A percentile compares a stretch with the other conserved stretches of the same genome.
Conservation (phyloP, 2,113 vertebrate species). For the Etheostoma cragini region DNA sequence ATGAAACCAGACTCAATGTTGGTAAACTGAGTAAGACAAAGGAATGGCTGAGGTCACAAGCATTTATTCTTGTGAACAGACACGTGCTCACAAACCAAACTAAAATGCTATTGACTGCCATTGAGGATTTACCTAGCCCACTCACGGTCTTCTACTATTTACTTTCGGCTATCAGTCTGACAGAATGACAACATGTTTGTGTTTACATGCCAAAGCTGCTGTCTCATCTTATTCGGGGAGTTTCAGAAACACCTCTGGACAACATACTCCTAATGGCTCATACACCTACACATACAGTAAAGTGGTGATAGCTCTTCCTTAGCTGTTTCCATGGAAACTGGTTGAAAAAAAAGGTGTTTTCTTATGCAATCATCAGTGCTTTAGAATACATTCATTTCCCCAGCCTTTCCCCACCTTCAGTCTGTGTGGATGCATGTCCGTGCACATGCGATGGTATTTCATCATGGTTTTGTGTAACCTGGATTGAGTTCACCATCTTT, state of each 20-base stretch:
- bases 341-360: slow-evolving; percentile 67
- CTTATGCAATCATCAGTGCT: slow-evolving; percentile 75
- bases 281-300: slow-evolving; percentile 73
- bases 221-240: slow-evolving; percentile 60
- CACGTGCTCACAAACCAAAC: slow-evolving; percentile 1
- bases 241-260: slow-evolving; percentile 70
- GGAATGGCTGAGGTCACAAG: not conserved
- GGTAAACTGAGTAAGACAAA: not conserved
- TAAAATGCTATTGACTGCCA: slow-evolving; percentile 20
- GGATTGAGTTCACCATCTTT: slow-evolving; percentile 31
- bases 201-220: slow-evolving; percentile 47
- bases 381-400: slow-evolving; percentile 64
- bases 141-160: slow-evolving; percentile 41
- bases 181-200: slow-evolving; percentile 53
- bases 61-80: slow-evolving; percentile 26
- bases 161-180: slow-evolving; percentile 43
- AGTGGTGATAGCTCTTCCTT: slow-evolving; percentile 69
- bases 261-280: slow-evolving; percentile 63
- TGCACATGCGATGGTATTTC: not conserved
- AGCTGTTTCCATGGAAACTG: slow-evolving; percentile 84
- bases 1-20: not conserved
- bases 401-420: slow-evolving; percentile 35
- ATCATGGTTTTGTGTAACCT: slow-evolving; percentile 56
- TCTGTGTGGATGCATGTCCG: not conserved
- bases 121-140: slow-evolving; percentile 53